phyloP scores from a whole-genome alignment of 2,113 vertebrate genomes.

The Menura novaehollandiae region DNA sequence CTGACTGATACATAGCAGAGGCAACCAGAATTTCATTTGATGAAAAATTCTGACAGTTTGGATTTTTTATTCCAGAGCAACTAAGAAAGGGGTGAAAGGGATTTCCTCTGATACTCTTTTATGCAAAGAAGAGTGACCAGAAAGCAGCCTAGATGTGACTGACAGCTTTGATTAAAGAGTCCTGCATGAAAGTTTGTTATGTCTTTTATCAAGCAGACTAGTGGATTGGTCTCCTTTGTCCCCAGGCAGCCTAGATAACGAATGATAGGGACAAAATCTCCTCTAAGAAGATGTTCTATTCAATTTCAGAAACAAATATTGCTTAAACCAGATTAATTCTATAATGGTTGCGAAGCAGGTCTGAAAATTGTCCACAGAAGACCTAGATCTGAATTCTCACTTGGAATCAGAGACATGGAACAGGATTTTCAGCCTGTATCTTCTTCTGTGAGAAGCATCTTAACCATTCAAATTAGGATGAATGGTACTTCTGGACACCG shows the following conservation, averaged over 20 bases:
- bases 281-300: background rate
- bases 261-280: background rate
- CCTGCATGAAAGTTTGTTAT: background rate
- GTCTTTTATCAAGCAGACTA: background rate
- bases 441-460: background rate
- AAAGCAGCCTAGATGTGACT: background rate
- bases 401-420: background rate
- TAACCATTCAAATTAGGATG: background rate
- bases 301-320: background rate
- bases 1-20: background rate
- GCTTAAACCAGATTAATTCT: background rate
- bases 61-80: background rate
- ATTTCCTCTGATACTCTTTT: background rate
- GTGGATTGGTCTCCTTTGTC: background rate
- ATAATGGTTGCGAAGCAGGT: fast-evolving
- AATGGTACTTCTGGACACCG: background rate
- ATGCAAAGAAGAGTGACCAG: background rate
- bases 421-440: background rate
- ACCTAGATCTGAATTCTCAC: background rate
- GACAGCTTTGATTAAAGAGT: background rate
- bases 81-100: background rate
- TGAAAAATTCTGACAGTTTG: background rate
- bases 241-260: background rate
- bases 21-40: background rate
- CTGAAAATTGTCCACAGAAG: background rate